Evolutionary conservation across 1,140 invertebrate species (phyloP).

Genomic region (Sitophilus oryzae): DNA sequence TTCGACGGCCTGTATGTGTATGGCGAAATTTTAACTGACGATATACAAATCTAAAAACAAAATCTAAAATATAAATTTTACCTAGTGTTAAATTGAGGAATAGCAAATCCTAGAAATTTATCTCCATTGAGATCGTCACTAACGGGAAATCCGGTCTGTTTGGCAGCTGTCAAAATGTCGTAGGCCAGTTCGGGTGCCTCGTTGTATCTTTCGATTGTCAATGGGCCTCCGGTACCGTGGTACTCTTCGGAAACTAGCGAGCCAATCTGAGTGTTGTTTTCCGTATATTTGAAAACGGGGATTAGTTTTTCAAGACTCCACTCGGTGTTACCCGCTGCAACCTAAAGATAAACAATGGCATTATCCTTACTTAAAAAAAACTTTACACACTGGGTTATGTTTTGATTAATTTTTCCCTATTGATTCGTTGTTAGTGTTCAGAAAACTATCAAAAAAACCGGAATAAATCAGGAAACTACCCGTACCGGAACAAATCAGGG

Average conservation of each 20-base stretch:
- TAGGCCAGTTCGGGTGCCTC: conserved; percentile 47
- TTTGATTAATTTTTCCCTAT: too few species aligned
- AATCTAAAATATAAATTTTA: conserved; percentile 7
- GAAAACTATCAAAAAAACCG: too few species aligned
- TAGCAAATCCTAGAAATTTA: conserved; percentile 37
- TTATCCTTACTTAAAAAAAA: not conserved
- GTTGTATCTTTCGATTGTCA: conserved; percentile 47
- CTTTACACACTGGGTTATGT: too few species aligned
- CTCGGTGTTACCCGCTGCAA: conserved; percentile 25
- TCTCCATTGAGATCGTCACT: conserved; percentile 53
- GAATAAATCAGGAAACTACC: too few species aligned
- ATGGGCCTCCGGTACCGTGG: conserved; percentile 44
- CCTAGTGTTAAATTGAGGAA: conserved; percentile 30
- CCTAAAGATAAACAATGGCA: not conserved
- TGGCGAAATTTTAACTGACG: too few species aligned
- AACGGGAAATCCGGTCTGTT: conserved; percentile 48
- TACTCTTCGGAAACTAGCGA: conserved; percentile 36
- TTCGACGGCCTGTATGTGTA: too few species aligned
- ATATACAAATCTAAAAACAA: not conserved
- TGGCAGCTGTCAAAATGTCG: conserved; percentile 53
- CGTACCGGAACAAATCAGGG: too few species aligned
- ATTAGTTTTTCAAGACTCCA: conserved; percentile 43
- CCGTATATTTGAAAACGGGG: conserved; percentile 50
- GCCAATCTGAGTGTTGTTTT: conserved; percentile 47
- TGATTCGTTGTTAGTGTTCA: too few species aligned